Evolutionary conservation across 2,888 invertebrate genomes (phyloP).

Genomic region (Morpho deidamia): DNA sequence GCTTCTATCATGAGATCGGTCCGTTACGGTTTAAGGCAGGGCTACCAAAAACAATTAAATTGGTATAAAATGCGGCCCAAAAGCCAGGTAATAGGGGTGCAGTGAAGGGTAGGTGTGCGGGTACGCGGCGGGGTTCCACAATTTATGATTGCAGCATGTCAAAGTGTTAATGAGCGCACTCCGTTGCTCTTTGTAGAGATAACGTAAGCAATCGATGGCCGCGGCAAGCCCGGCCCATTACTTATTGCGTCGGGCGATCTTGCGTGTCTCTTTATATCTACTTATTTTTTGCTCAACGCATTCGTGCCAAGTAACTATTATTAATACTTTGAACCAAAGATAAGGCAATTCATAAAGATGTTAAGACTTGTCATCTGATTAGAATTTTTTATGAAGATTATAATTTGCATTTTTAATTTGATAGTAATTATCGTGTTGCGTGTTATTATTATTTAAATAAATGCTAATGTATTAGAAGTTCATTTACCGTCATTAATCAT

Average conservation of each 20-base stretch:
- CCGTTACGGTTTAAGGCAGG: slow-evolving; percentile 70
- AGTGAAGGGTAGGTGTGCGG: slow-evolving; percentile 61
- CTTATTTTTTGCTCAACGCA: slow-evolving; percentile 46
- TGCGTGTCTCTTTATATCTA: slow-evolving; percentile 61
- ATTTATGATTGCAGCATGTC: slow-evolving; percentile 76
- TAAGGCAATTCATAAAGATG: slow-evolving; percentile 56
- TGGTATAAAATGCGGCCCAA: slow-evolving; percentile 67
- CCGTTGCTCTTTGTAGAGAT: slow-evolving; percentile 77
- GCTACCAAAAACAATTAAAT: slow-evolving; percentile 72
- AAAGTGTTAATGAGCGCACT: slow-evolving; percentile 76
- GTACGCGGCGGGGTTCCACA: slow-evolving; percentile 69
- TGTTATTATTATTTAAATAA: not conserved
- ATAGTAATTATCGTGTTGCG: not conserved
- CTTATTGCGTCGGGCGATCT: slow-evolving; percentile 62
- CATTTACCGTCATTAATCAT: slow-evolving; percentile 9
- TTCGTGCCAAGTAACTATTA: slow-evolving; percentile 65
- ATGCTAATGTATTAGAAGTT: not conserved
- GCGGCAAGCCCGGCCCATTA: slow-evolving; percentile 55
- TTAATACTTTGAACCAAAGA: slow-evolving; percentile 48
- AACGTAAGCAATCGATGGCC: slow-evolving; percentile 59
- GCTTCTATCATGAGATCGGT: slow-evolving; percentile 60
- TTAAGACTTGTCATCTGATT: slow-evolving; percentile 38
- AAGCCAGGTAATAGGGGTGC: slow-evolving; percentile 49
- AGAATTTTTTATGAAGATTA: slow-evolving; percentile 24
- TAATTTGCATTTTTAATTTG: slow-evolving; percentile 8